These are phyloP conservation scores for Dermatophagoides farinae DNA, from an alignment of 1,140 invertebrate genomes.

Conservation along the genomic window DNA sequence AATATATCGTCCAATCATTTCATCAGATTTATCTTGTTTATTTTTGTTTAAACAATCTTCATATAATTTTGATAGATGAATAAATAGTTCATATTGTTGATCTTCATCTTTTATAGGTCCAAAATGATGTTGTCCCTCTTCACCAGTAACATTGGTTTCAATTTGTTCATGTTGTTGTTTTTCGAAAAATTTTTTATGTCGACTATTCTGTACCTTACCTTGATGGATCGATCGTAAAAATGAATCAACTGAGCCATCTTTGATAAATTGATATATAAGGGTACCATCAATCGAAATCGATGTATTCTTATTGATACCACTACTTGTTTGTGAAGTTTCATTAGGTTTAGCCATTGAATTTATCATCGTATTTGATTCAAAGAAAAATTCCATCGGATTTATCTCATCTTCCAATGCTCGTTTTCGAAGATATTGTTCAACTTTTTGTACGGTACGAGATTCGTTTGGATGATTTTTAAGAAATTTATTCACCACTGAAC, in stretches of 20 bases:
- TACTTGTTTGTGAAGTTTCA: not conserved
- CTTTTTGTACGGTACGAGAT: conserved; percentile 8
- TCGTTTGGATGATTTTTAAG: too few relatives aligned
- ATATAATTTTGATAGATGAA: conserved; percentile 15
- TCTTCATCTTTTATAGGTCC: conserved; percentile 16
- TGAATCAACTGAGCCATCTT: conserved; percentile 6
- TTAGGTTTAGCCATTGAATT: not conserved
- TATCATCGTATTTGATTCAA: not conserved
- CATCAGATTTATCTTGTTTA: not conserved
- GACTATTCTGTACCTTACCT: conserved; percentile 5
- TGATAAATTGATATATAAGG: conserved; percentile 5
- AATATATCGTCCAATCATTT: conserved; percentile 2
- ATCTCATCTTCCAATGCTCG: conserved; percentile 7
- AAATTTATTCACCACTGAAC: too few relatives aligned
- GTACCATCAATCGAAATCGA: not conserved
- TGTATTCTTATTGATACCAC: not conserved
- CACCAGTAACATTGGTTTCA: not conserved
- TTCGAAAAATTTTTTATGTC: conserved; percentile 6
- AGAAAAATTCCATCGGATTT: conserved; percentile 8
- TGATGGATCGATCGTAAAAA: conserved; percentile 8
- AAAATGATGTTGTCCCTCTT: conserved; percentile 6
- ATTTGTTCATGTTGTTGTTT: conserved; percentile 1
- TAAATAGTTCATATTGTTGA: conserved; percentile 14
- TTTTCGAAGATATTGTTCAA: conserved; percentile 14
- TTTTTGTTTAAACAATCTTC: conserved; percentile 7